Evolutionary conservation across 2,888 invertebrate species (phyloP), one percentile per base, ranked within the genome.

Genomic region (Aphidoletes aphidimyza): DNA sequence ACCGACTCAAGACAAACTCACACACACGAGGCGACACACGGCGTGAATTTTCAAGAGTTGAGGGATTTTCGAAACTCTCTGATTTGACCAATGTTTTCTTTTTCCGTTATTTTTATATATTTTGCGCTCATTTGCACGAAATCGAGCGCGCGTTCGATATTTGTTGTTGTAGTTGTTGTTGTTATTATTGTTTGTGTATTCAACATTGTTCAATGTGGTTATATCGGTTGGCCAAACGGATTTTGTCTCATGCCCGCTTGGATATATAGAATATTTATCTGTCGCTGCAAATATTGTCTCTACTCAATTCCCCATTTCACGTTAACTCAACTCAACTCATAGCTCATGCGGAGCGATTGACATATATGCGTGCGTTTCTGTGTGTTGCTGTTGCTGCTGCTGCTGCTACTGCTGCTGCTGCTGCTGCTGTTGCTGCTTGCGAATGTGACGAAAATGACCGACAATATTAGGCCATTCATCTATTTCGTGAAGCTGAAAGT

Each of bases 381-480:
- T n/a, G n/a, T n/a, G n/a, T n/a, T n/a, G n/a, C n/a, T n/a, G n/a
- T n/a, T n/a, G n/a, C n/a, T n/a, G n/a, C n/a, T n/a, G n/a, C n/a
- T n/a, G n/a, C n/a, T n/a, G n/a, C n/a, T n/a, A n/a, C n/a, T n/a
- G n/a, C n/a, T n/a, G n/a, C n/a, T n/a, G n/a, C n/a, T n/a, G n/a
- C n/a, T n/a, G n/a, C n/a, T n/a, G n/a, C n/a, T n/a, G n/a, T n/a
- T n/a, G n/a, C n/a, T n/a, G n/a, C n/a, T n/a, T n/a, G n/a, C n/a
- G n/a, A n/a, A n/a, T 30, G 69, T 69, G 30, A 30, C 69, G 69
- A 69, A 69, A 69, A 69, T 69, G 69, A 69, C 69, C 69, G 69
- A 69, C 69, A 69, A 69, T 69, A 69, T 69, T 69, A 69, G 69
- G 69, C 30, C 69, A 69, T 69, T 30, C 69, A 69, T 69, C 34